Base-by-base conservation (phyloP, 2,888 invertebrate genomes). In the Hedya salicella region DNA sequence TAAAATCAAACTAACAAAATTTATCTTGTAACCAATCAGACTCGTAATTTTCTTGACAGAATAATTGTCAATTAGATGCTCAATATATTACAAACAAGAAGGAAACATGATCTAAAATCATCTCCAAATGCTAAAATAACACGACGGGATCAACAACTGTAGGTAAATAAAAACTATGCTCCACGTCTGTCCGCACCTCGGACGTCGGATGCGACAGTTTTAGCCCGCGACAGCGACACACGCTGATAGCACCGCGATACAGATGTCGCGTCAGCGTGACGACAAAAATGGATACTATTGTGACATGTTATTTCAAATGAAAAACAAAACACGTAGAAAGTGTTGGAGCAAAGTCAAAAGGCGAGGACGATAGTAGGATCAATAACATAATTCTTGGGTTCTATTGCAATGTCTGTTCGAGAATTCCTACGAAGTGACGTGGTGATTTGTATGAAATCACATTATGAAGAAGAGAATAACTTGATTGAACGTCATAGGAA, bases 251-350 rank as follows among this genome's bases (percentile, higher is more conserved):
- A 54, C 9, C 25, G 50, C 8, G n/a, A 42, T 53, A 54, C 83
- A 85, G 82, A 80, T 74, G 79, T 74, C 73, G 70, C 70, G 74
- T 71, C 75, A 74, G 30, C 39, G 32, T 44, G 53, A 62, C 62
- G 62, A 62, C 53, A 53, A 53, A 62, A 52, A 62, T 62, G 53
- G 52, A 62, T 62, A 50, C 50, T 49, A 50, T 61, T 61, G 49
- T 25, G 50, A 61, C 48, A 61, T 48, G 46, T 60, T 48, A 14
- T 48, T 61, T 48, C 32, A 14, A 50, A 39, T 39, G 48, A 49
- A 59, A 49, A 49, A 48, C 44, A 36, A 9, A 13, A n/a, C 57
- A n/a, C 17, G 32, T 44, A 44, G 32, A 57, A 57, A 44, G 2
- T 46, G 46, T 46, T 13, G 17, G 30, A 32, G 16, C 32, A 32